Evolutionary conservation across 2,888 invertebrate genomes (phyloP).

Genomic region (Frankliniella fusca): DNA sequence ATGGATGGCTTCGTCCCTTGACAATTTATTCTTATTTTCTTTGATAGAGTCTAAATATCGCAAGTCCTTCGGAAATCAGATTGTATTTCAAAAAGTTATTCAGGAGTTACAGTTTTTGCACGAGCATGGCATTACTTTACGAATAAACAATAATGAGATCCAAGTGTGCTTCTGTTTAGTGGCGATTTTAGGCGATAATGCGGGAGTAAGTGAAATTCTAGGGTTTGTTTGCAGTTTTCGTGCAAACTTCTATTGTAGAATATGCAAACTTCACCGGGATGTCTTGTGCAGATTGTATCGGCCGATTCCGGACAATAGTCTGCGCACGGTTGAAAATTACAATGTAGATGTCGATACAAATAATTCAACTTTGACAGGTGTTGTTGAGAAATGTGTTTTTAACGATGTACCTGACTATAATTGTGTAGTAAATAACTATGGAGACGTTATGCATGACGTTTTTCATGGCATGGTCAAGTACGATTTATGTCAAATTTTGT

Average conservation of each 20-base stretch:
- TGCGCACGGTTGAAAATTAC: conserved; percentile 35
- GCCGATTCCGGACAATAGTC: conserved; percentile 17
- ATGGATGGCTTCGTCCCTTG: conserved; percentile 36
- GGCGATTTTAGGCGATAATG: conserved; percentile 39
- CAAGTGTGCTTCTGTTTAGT: conserved; percentile 37
- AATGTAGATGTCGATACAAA: conserved; percentile 27
- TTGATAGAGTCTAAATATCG: conserved; percentile 38
- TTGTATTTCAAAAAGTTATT: conserved; percentile 36
- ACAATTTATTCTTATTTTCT: conserved; percentile 37
- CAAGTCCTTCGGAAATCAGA: conserved; percentile 36
- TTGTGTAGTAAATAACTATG: conserved; percentile 40
- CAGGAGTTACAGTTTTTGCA: conserved; percentile 37
- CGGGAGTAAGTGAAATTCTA: conserved; percentile 41
- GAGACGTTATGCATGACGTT: conserved; percentile 44
- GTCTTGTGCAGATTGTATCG: conserved; percentile 18
- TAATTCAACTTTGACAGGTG: conserved; percentile 35
- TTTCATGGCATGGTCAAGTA: conserved; percentile 40
- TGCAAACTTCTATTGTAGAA: conserved; percentile 41
- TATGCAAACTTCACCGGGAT: conserved; percentile 39
- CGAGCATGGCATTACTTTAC: conserved; percentile 34
- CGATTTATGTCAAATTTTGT: background rate
- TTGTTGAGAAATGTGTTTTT: conserved; percentile 41
- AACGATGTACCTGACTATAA: conserved; percentile 41
- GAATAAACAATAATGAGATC: conserved; percentile 27
- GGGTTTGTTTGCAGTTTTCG: conserved; percentile 41